Evolutionary conservation across 2,113 vertebrate species (phyloP).

Genomic region (Podocnemis expansa): DNA sequence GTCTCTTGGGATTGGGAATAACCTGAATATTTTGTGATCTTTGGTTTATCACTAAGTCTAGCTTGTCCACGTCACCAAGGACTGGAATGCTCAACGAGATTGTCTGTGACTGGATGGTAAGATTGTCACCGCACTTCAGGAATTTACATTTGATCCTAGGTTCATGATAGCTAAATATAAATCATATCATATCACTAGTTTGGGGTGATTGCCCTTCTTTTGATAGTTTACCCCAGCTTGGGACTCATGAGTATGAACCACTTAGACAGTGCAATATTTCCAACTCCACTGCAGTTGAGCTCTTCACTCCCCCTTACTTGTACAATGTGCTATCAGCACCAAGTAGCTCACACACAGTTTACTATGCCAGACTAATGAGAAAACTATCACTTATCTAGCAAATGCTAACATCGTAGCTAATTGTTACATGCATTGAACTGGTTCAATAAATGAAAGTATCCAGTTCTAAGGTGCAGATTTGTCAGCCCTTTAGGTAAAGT

Average conservation of each 20-base stretch:
- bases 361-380: background rate
- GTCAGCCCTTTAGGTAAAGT: background rate
- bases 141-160: too few species aligned
- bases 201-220: too few species aligned
- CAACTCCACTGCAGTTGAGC: background rate
- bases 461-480: background rate
- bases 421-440: background rate
- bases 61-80: background rate
- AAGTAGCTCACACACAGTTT: background rate
- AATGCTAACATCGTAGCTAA: slow-evolving; percentile 5
- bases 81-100: background rate
- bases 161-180: too few species aligned
- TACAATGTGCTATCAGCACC: background rate
- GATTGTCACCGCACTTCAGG: too few species aligned
- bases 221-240: too few species aligned
- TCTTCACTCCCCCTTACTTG: background rate
- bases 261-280: background rate
- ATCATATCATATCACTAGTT: too few species aligned
- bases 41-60: background rate
- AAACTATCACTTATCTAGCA: background rate
- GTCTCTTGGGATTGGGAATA: background rate
- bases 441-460: background rate
- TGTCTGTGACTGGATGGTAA: background rate
- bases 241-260: too few species aligned
- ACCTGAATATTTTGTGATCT: background rate